Percentiles rank a stretch among this genome's conserved stretches.
These are phyloP conservation scores for Zosterops lateralis DNA, from an alignment of 2,113 vertebrate species.

Conservation along the genomic window DNA sequence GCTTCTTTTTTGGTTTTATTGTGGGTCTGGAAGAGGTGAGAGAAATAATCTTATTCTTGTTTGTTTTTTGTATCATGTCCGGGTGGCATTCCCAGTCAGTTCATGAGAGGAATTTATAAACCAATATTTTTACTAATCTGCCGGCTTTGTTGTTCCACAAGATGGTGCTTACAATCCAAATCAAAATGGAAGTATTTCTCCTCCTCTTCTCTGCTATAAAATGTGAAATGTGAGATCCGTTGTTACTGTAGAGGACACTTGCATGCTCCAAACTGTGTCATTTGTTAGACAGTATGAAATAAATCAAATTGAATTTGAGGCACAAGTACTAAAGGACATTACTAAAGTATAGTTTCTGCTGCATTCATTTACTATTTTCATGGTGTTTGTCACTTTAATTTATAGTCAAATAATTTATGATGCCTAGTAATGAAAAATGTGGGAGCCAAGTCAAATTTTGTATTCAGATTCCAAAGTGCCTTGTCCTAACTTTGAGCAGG, in stretches of 20 bases:
- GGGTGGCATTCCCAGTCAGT: neutral
- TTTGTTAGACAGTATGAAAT: neutral
- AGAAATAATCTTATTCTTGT: neutral
- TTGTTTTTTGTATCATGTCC: neutral
- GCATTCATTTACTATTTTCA: neutral
- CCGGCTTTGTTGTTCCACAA: slow-evolving; percentile 18
- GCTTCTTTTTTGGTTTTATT: neutral
- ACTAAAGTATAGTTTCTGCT: neutral
- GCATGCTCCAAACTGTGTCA: accelerated
- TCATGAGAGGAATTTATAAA: neutral
- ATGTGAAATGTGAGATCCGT: neutral
- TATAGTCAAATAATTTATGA: neutral
- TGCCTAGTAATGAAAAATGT: neutral
- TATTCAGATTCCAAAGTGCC: neutral
- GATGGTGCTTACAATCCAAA: slow-evolving; percentile 35
- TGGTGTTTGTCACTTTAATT: neutral
- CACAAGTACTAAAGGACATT: neutral
- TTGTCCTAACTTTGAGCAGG: neutral
- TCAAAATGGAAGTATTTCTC: slow-evolving; percentile 33
- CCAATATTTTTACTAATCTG: neutral
- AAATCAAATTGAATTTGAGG: neutral
- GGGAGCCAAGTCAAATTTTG: neutral
- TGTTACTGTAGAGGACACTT: neutral
- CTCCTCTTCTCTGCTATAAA: neutral
- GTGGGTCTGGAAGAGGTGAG: neutral